Evolutionary conservation across 2,113 vertebrate genomes (phyloP).

Genomic region (Pristiophorus japonicus): DNA sequence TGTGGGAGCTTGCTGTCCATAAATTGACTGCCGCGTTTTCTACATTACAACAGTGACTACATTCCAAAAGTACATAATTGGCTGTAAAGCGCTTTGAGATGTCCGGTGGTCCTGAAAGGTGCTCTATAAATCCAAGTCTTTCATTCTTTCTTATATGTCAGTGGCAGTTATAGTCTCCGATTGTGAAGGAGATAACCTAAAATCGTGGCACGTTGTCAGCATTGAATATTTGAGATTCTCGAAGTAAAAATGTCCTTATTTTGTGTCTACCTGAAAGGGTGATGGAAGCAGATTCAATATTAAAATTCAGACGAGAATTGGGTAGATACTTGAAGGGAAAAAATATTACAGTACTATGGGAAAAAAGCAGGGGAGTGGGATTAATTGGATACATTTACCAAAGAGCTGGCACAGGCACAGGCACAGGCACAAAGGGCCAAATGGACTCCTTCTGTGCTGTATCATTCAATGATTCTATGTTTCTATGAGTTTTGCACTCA

Average conservation of each 20-base stretch:
- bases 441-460: neutral
- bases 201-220: neutral
- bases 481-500: neutral
- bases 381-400: neutral
- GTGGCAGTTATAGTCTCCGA: neutral
- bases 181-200: neutral
- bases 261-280: neutral
- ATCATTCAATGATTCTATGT: neutral
- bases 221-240: neutral
- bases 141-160: neutral
- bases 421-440: neutral
- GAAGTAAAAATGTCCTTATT: neutral
- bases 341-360: neutral
- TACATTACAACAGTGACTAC: no score
- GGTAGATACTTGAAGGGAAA: neutral
- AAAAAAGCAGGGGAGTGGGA: neutral
- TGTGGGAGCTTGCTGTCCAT: no score
- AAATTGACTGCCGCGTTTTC: no score
- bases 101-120: no score
- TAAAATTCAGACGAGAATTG: neutral
- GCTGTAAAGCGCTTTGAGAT: no score
- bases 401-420: neutral
- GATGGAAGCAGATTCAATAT: neutral
- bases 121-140: no score
- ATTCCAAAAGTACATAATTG: no score